Evolutionary conservation across 53 echinoderm and acorn worm species (phyloP).

Genomic region (Crossaster papposus): DNA sequence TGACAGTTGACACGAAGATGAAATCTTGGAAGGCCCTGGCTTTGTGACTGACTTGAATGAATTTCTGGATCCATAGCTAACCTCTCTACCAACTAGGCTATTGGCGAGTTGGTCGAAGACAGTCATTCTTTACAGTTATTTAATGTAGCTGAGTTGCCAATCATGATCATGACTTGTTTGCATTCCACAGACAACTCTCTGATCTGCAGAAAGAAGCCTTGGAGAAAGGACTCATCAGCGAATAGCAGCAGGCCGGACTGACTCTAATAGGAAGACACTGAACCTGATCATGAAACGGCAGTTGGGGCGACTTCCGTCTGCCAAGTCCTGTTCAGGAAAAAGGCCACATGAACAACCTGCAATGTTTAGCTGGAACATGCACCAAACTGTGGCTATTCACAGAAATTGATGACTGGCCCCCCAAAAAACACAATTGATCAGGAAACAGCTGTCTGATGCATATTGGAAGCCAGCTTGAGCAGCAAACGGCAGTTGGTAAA

Average conservation of each 20-base stretch:
- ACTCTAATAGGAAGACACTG: background rate
- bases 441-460: background rate
- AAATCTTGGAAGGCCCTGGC: no score
- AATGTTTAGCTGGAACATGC: background rate
- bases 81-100: no score
- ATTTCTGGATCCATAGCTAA: no score
- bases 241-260: slow-evolving; percentile 52
- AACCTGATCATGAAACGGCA: slow-evolving; percentile 34
- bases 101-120: no score
- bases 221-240: slow-evolving; percentile 89
- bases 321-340: background rate
- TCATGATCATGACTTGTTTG: background rate
- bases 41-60: no score
- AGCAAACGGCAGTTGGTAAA: background rate
- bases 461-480: background rate
- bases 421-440: background rate
- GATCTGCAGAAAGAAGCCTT: slow-evolving; percentile 92
- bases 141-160: background rate
- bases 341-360: background rate
- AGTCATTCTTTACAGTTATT: no score
- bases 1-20: no score
- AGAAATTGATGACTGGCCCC: background rate
- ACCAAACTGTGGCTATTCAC: background rate
- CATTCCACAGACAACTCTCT: slow-evolving; percentile 73
- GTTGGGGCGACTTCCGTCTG: background rate